phyloP scores from a whole-genome alignment of 1,140 invertebrate genomes.

The Drosophila orena region DNA sequence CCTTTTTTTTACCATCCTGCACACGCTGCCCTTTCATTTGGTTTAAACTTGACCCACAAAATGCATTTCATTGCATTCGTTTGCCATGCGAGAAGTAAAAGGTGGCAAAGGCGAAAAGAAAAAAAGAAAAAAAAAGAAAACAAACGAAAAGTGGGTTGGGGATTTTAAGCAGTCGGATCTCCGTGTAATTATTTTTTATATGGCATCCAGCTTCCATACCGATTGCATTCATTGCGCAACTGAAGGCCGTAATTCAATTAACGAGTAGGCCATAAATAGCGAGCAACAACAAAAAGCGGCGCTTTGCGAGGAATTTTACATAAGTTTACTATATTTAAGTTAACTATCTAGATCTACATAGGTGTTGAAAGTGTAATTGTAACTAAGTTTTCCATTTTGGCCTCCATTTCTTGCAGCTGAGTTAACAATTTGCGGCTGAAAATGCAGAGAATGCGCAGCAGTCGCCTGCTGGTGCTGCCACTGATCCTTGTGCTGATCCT shows the following conservation, averaged over 20 bases:
- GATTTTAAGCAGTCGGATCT: slow-evolving; percentile 8
- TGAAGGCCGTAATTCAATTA: slow-evolving; percentile 22
- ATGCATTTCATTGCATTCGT: slow-evolving; percentile 41
- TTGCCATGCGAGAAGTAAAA: slow-evolving; percentile 10
- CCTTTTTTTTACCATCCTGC: not conserved
- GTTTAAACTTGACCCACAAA: slow-evolving; percentile 76
- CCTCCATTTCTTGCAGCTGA: not conserved
- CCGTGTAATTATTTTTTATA: slow-evolving; percentile 41
- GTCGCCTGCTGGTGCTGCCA: slow-evolving; percentile 27
- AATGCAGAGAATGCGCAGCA: slow-evolving; percentile 31
- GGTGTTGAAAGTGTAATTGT: too few relatives aligned
- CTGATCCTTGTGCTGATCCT: slow-evolving; percentile 49
- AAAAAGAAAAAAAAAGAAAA: too few relatives aligned
- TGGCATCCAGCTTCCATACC: slow-evolving; percentile 21
- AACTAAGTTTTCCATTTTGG: not conserved
- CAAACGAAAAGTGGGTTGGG: not conserved
- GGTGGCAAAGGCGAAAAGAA: not conserved
- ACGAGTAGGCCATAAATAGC: not conserved
- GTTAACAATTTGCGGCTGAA: slow-evolving; percentile 5
- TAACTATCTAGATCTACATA: too few relatives aligned
- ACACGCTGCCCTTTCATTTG: slow-evolving; percentile 38
- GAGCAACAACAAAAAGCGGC: not conserved
- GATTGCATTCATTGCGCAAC: slow-evolving; percentile 16
- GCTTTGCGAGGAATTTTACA: not conserved
- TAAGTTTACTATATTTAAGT: too few relatives aligned